These are phyloP conservation scores for Colius striatus DNA, from an alignment of 2,113 vertebrate species.

Conservation along the genomic window DNA sequence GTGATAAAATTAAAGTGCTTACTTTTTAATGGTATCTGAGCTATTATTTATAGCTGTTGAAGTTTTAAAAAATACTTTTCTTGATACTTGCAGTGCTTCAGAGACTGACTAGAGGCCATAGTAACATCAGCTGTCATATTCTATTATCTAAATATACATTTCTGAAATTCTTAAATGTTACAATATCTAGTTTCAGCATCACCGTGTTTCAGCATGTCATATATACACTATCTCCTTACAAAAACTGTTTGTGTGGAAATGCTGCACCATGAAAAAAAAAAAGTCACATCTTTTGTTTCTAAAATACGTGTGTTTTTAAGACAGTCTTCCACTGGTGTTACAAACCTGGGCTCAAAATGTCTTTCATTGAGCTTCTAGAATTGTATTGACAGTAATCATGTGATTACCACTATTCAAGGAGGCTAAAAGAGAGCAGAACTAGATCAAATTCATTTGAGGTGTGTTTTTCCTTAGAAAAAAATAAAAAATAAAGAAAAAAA, in stretches of 20 bases:
- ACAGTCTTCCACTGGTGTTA: neutral
- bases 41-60: neutral
- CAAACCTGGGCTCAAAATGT: neutral
- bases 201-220: neutral
- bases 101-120: neutral
- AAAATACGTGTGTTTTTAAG: neutral
- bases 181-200: neutral
- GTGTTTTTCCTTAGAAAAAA: neutral
- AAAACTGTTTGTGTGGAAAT: neutral
- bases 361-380: neutral
- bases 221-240: neutral
- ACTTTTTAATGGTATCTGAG: neutral
- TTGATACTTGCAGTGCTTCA: neutral
- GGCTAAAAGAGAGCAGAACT: neutral
- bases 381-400: neutral
- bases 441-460: neutral
- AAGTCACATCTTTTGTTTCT: neutral
- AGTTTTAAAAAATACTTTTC: neutral
- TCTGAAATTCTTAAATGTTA: constrained; percentile 21
- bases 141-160: neutral
- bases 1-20: neutral
- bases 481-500: no score
- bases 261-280: neutral
- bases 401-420: neutral
- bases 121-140: neutral